Percentiles rank a stretch among this genome's conserved stretches.
Conservation (phyloP, 2,888 invertebrate species). For the Lycocerus yunnanus region DNA sequence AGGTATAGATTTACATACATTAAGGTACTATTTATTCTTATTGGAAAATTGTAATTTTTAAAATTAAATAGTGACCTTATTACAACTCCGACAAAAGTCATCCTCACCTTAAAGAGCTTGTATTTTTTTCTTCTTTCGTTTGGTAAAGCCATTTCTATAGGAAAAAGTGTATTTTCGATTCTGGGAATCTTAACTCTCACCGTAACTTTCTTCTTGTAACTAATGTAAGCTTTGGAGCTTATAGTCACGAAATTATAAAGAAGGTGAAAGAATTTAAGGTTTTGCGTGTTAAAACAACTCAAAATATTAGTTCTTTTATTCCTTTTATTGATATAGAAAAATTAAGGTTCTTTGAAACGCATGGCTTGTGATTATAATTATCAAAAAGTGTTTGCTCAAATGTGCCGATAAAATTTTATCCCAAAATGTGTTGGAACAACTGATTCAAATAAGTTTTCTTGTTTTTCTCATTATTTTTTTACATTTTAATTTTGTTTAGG, state of each 20-base stretch:
- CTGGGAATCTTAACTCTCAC: too few species aligned
- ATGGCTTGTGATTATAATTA: conserved; percentile 80
- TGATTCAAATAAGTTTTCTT: conserved; percentile 67
- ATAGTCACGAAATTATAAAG: conserved; percentile 70
- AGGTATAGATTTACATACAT: too few species aligned
- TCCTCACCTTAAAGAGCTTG: too few species aligned
- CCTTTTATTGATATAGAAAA: too few species aligned
- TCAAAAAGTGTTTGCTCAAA: conserved; percentile 78
- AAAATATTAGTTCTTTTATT: conserved; percentile 86
- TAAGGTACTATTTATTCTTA: too few species aligned
- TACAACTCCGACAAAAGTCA: too few species aligned
- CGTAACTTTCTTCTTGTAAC: not conserved
- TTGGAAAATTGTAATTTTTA: too few species aligned
- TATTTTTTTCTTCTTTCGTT: too few species aligned
- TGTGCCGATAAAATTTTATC: conserved; percentile 87
- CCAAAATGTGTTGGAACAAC: conserved; percentile 85
- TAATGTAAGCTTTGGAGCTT: conserved; percentile 34
- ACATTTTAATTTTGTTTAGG: conserved; percentile 56
- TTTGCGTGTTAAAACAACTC: conserved; percentile 89
- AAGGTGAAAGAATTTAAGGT: conserved; percentile 92
- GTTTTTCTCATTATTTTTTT: not conserved
- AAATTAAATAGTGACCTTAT: too few species aligned
- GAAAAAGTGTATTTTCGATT: too few species aligned
- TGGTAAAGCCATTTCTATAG: too few species aligned
- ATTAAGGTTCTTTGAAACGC: conserved; percentile 85